Evolutionary conservation across 2,113 vertebrate species (phyloP).

Genomic region (Grammomys dolichurus): DNA sequence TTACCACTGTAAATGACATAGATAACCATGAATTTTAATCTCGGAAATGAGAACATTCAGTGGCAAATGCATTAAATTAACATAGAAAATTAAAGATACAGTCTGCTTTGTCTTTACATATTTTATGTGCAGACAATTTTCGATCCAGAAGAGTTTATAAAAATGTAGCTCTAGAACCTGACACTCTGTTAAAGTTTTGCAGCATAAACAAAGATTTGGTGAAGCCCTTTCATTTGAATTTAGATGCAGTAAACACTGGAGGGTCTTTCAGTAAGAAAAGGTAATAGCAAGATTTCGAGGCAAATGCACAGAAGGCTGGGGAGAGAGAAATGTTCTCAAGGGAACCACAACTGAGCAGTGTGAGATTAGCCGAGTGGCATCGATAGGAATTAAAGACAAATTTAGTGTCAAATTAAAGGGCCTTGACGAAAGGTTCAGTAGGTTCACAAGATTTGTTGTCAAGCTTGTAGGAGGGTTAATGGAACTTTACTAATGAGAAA

Average conservation of each 20-base stretch:
- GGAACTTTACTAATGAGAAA: slow-evolving; percentile 18
- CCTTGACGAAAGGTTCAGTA: neutral
- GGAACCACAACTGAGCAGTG: neutral
- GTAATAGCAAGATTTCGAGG: slow-evolving; percentile 4
- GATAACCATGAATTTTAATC: neutral
- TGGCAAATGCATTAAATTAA: neutral
- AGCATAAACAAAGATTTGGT: neutral
- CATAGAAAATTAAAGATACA: neutral
- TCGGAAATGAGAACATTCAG: slow-evolving; percentile 15
- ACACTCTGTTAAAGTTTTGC: neutral
- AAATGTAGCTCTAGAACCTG: neutral
- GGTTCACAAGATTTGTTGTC: slow-evolving; percentile 14
- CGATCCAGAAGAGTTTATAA: neutral
- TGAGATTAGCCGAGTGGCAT: neutral
- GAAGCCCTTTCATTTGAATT: slow-evolving; percentile 13
- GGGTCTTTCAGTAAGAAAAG: slow-evolving; percentile 4
- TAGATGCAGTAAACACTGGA: neutral
- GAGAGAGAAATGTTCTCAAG: neutral
- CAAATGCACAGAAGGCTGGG: neutral
- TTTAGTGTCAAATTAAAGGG: slow-evolving; percentile 19
- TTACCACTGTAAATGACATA: neutral
- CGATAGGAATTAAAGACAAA: neutral
- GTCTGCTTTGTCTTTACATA: neutral
- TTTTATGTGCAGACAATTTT: neutral
- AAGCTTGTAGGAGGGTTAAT: neutral